phyloP scores from a whole-genome alignment of 2,797 vertebrate genomes.

The Halcyon smyrnensis region DNA sequence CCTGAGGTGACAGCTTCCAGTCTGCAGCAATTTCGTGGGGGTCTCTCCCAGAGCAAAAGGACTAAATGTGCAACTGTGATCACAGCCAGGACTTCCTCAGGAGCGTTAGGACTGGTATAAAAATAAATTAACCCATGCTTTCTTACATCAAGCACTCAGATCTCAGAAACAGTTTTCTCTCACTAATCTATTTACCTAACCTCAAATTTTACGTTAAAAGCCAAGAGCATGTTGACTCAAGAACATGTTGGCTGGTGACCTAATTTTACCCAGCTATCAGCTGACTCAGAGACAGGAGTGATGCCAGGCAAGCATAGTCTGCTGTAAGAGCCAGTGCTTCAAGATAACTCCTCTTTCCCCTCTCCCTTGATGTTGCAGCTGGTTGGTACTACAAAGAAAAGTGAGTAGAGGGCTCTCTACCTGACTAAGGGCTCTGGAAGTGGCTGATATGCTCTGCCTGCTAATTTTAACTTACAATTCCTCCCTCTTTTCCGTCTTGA shows the following conservation, averaged over 20 bases:
- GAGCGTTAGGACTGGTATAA: background rate
- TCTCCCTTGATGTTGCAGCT: background rate
- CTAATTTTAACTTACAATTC: background rate
- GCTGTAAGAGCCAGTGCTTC: background rate
- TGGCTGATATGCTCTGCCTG: background rate
- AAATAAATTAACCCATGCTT: background rate
- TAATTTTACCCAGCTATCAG: conserved; percentile 32
- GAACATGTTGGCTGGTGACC: conserved; percentile 20
- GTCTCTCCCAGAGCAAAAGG: background rate
- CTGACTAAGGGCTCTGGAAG: background rate
- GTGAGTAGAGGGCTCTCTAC: background rate
- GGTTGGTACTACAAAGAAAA: background rate
- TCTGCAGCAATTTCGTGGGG: background rate
- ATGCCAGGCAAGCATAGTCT: background rate
- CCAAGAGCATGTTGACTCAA: conserved; percentile 22
- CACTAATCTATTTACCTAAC: conserved; percentile 13
- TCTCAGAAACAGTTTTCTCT: background rate
- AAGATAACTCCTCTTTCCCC: background rate
- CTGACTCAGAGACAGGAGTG: background rate
- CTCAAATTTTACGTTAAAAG: conserved; percentile 18
- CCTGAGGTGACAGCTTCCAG: background rate
- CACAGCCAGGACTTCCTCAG: background rate
- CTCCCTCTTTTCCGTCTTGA: background rate
- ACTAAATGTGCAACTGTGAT: background rate
- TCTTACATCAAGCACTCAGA: background rate